Evolutionary conservation across 2,888 invertebrate species (phyloP), one percentile per base, ranked within the genome.

Genomic region (Drosophila suboccidentalis): DNA sequence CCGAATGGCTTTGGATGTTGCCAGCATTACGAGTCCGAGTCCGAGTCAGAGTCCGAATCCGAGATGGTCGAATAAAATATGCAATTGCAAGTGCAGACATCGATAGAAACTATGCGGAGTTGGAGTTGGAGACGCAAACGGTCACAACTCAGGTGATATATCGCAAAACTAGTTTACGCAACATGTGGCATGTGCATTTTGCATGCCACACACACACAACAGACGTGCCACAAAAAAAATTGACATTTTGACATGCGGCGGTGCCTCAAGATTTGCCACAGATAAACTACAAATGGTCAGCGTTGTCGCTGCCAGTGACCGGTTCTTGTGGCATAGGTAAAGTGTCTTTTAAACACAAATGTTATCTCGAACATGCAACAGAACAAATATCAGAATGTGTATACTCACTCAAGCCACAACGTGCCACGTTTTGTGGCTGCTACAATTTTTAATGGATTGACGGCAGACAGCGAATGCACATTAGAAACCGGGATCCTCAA

Each of bases 161-260:
- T 88, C 78, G 74, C 74, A 67, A 84, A 87, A 87, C 86, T 88
- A 87, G 86, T 88, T 86, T 86, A 88, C 87, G 88, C 88, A 86
- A 88, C 88, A 86, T 86, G 87, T 86, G 88, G 82, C 79, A 82
- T 76, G 76, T 74, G 80, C 71, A 82, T 81, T 85, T 88, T 86
- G 86, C 86, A 87, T 88, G 87, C 87, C 87, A 74, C 87, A 82
- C 72, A 80, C 49, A 67, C 60, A 65, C 1, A 50, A 41, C 15
- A 63, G 36, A 53, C 58, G 26, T 57, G 60, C 29, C 22, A 76
- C 26, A 67, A 49, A 39, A 82, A 81, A 86, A 86, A 82, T 86
- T 78, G 86, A 86, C 86, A 88, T 88, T 84, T 87, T 87, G 86
- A 87, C 86, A 87, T 84, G 82, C 70, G 78, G 80, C 78, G 78